Evolutionary conservation across 1,140 invertebrate genomes (phyloP).

Genomic region (Berghia stephanieae): DNA sequence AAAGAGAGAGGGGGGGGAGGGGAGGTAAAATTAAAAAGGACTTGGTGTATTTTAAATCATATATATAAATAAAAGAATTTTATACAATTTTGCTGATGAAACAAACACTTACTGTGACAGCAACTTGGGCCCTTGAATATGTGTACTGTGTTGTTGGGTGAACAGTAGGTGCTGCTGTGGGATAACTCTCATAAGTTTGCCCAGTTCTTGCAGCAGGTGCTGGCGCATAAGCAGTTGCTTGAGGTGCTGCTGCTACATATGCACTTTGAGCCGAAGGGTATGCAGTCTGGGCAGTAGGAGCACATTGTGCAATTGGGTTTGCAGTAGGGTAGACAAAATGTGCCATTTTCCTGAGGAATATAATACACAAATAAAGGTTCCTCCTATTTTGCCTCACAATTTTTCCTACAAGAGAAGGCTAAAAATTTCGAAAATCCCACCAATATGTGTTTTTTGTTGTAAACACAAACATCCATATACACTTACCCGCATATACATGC

Average conservation of each 20-base stretch:
- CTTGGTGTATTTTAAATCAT: too few relatives aligned
- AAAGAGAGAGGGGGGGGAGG: neutral
- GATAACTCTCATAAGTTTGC: constrained; percentile 60
- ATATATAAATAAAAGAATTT: too few relatives aligned
- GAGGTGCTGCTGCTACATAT: constrained; percentile 77
- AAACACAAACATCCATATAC: too few relatives aligned
- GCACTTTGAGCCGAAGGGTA: constrained; percentile 82
- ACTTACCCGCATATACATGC: too few relatives aligned
- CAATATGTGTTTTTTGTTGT: too few relatives aligned
- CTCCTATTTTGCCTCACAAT: too few relatives aligned
- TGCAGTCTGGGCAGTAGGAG: constrained; percentile 62
- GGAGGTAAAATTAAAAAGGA: too few relatives aligned
- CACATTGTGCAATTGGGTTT: constrained; percentile 55
- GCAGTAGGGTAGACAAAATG: constrained; percentile 60
- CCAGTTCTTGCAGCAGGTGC: constrained; percentile 50
- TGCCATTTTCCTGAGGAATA: constrained; percentile 53
- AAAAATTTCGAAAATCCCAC: too few relatives aligned
- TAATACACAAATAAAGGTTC: too few relatives aligned
- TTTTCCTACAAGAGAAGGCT: too few relatives aligned
- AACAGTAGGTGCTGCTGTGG: too few relatives aligned
- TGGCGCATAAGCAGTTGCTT: constrained; percentile 57
- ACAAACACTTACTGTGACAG: constrained; percentile 53
- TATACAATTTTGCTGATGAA: too few relatives aligned
- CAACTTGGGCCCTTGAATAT: constrained; percentile 59
- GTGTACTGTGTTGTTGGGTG: constrained; percentile 61